Conservation (phyloP, 2,797 vertebrate genomes). For the Chelmon rostratus region DNA sequence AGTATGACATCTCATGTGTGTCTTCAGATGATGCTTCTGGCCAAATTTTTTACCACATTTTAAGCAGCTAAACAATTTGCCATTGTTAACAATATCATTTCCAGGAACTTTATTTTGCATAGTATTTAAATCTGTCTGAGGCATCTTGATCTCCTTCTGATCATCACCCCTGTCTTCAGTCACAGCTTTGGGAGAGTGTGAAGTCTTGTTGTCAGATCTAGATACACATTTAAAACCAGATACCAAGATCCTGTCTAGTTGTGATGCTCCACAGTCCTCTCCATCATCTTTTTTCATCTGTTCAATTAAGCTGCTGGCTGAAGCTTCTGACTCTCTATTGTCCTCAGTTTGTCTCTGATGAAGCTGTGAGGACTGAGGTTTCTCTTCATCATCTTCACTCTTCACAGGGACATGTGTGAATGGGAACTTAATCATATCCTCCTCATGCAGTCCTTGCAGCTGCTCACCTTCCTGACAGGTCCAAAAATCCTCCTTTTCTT, state of each 20-base stretch:
- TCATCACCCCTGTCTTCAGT: neutral
- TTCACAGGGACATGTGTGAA: neutral
- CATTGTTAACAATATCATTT: neutral
- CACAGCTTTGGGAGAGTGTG: neutral
- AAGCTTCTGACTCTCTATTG: neutral
- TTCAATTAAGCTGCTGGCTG: neutral
- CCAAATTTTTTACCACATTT: conserved; percentile 22
- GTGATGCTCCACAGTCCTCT: neutral
- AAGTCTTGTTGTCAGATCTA: neutral
- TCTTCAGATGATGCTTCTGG: conserved; percentile 25
- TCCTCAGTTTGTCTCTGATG: neutral
- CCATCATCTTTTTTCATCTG: neutral
- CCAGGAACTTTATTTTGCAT: neutral
- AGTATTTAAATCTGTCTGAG: neutral
- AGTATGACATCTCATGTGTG: conserved; percentile 31
- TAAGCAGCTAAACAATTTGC: conserved; percentile 5
- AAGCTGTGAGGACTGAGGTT: neutral
- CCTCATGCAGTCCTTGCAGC: neutral
- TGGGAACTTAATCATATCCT: neutral
- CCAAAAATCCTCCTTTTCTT: conserved; percentile 1
- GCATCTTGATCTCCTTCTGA: neutral
- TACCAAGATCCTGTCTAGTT: neutral
- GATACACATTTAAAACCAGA: neutral
- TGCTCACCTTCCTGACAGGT: neutral
- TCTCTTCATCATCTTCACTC: conserved; percentile 5